These are phyloP conservation scores for Chironomus striatipennis DNA, from an alignment of 1,140 invertebrate species.

Conservation along the genomic window DNA sequence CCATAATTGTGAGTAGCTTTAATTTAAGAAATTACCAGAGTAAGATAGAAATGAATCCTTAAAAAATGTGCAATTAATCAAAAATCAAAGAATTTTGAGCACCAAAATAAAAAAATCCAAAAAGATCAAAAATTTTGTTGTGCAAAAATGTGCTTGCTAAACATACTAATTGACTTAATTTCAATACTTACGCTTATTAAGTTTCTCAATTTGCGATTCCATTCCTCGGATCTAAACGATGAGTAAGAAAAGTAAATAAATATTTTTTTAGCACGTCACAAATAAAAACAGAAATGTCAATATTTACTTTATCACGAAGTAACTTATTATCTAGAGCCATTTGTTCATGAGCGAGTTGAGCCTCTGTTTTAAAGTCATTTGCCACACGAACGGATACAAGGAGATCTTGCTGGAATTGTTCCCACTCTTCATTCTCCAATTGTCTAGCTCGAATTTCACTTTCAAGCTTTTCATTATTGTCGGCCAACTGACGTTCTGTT, in stretches of 20 bases:
- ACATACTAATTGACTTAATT: too few relatives aligned
- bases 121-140: too few relatives aligned
- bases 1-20: too few relatives aligned
- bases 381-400: constrained; percentile 88
- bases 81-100: not conserved
- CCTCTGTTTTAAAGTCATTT: constrained; percentile 88
- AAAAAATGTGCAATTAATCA: not conserved
- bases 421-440: constrained; percentile 74
- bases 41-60: too few relatives aligned
- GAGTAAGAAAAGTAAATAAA: too few relatives aligned
- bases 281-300: too few relatives aligned
- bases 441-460: constrained; percentile 50
- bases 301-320: constrained; percentile 55
- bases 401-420: constrained; percentile 87
- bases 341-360: constrained; percentile 71
- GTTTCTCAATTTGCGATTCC: constrained; percentile 70
- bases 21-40: too few relatives aligned
- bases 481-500: constrained; percentile 43
- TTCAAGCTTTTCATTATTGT: constrained; percentile 48
- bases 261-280: too few relatives aligned
- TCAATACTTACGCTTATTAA: constrained; percentile 40
- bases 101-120: too few relatives aligned
- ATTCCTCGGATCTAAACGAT: constrained; percentile 47
- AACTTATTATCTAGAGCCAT: constrained; percentile 72
- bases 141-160: too few relatives aligned